Evolutionary conservation across 2,113 vertebrate genomes (phyloP).

Genomic region (Aepyceros melampus): DNA sequence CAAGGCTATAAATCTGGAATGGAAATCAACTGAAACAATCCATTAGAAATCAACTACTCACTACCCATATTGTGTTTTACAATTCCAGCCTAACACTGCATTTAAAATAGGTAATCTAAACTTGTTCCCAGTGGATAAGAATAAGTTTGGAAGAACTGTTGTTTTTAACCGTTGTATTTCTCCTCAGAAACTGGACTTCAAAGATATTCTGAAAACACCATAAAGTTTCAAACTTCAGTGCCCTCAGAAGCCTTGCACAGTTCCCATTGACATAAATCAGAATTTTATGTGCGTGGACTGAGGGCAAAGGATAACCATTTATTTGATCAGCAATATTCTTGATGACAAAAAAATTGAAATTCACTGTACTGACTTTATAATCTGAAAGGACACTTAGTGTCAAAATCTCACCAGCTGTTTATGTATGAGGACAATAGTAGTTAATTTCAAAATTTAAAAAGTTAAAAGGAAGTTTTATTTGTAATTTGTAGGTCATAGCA

Average conservation of each 20-base stretch:
- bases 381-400: not conserved
- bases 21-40: conserved; percentile 50
- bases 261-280: conserved; percentile 38
- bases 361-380: not conserved
- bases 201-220: conserved; percentile 56
- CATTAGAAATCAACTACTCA: conserved; percentile 13
- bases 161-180: conserved; percentile 25
- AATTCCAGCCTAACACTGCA: not conserved
- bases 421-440: not conserved
- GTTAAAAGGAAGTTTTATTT: not conserved
- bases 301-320: conserved; percentile 38
- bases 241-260: not conserved
- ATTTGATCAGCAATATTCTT: not conserved
- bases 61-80: conserved; percentile 4
- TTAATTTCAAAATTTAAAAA: not conserved
- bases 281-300: conserved; percentile 44
- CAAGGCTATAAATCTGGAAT: not conserved
- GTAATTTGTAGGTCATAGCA: not conserved
- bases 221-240: conserved; percentile 57
- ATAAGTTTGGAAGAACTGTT: conserved; percentile 38
- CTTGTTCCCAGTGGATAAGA: conserved; percentile 43
- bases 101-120: conserved; percentile 44
- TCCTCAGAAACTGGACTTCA: conserved; percentile 50
- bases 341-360: conserved; percentile 29
- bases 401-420: not conserved